Conservation (phyloP, 2,888 invertebrate species). For the Gymnoscelis rufifasciata region DNA sequence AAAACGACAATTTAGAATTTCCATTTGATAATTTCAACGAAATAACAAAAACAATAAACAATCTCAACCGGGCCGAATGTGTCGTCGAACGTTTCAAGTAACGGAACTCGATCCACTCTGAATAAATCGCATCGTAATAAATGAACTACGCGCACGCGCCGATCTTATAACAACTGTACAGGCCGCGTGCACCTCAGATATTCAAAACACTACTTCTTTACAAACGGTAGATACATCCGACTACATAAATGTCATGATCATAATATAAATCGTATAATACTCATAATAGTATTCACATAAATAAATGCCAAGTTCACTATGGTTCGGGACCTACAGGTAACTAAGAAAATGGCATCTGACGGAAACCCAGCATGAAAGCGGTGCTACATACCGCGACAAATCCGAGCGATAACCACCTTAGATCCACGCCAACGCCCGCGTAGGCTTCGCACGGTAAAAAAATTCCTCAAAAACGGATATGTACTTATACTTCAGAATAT, state of each 20-base stretch:
- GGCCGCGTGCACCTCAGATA: constrained; percentile 50
- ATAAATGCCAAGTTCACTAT: constrained; percentile 77
- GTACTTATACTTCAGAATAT: constrained; percentile 54
- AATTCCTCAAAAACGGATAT: constrained; percentile 58
- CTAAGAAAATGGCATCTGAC: constrained; percentile 76
- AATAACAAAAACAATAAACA: constrained; percentile 25
- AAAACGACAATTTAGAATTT: constrained; percentile 55
- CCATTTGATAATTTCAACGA: constrained; percentile 21
- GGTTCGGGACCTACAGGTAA: constrained; percentile 74
- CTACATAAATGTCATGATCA: constrained; percentile 68
- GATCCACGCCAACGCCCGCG: constrained; percentile 31
- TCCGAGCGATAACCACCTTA: constrained; percentile 41
- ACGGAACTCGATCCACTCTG: constrained; percentile 78
- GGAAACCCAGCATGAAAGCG: constrained; percentile 48
- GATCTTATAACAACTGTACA: constrained; percentile 64
- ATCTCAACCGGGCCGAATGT: constrained; percentile 46
- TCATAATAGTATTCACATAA: constrained; percentile 71
- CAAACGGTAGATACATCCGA: constrained; percentile 58
- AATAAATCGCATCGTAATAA: constrained; percentile 62
- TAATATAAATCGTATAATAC: constrained; percentile 66
- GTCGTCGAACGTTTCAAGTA: constrained; percentile 62
- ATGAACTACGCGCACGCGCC: constrained; percentile 52
- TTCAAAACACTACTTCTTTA: constrained; percentile 57
- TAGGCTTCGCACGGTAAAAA: constrained; percentile 34
- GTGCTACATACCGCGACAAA: constrained; percentile 34